A percentile compares a stretch with the other conserved stretches of the same genome.
Evolutionary conservation across 2,797 vertebrate genomes (phyloP).

Genomic region (Brachymystax lenok): DNA sequence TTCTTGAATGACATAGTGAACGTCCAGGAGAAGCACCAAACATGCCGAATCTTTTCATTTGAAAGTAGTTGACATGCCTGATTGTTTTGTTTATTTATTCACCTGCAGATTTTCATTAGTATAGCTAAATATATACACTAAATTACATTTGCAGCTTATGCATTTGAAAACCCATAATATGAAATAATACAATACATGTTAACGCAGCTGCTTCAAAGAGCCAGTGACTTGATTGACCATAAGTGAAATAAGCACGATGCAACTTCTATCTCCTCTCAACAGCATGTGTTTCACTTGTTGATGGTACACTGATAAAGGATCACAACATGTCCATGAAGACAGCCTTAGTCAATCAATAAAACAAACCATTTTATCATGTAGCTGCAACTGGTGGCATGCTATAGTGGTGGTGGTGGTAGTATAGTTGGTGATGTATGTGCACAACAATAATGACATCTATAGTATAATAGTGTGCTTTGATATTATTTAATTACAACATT

Average conservation of each 20-base stretch:
- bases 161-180: background rate
- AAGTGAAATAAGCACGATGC: background rate
- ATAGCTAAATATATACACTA: background rate
- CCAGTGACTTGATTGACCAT: background rate
- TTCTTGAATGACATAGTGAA: slow-evolving; percentile 1
- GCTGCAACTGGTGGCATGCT: background rate
- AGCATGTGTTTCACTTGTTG: too few species aligned
- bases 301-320: too few species aligned
- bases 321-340: too few species aligned
- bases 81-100: background rate
- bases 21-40: background rate
- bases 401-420: background rate
- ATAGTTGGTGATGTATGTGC: background rate
- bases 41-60: background rate
- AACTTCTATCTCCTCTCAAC: background rate
- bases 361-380: background rate
- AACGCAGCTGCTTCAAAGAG: background rate
- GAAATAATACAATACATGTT: background rate
- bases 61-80: too few species aligned
- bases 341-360: too few species aligned
- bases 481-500: background rate
- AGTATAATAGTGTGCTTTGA: background rate
- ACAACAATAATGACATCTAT: background rate
- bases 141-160: background rate
- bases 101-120: too few species aligned